Percentiles rank a stretch among this genome's conserved stretches.
phyloP scores from a whole-genome alignment of 2,888 invertebrate species.

The Acronicta leporina region DNA sequence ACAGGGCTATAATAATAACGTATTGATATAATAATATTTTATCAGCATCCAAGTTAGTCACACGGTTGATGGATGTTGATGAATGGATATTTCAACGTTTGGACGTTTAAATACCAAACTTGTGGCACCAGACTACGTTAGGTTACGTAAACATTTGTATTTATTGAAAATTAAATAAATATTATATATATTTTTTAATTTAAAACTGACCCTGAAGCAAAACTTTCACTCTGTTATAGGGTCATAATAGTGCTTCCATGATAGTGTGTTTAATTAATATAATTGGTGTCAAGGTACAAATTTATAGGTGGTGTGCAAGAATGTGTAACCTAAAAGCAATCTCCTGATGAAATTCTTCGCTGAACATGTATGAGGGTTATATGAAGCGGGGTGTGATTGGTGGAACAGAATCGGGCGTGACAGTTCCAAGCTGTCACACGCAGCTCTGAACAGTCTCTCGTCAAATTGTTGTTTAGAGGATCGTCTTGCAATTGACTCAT shows the following conservation, averaged over 20 bases:
- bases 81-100: not conserved
- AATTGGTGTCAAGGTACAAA: not conserved
- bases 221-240: no score
- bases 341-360: conserved; percentile 45
- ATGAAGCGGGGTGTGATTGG: conserved; percentile 61
- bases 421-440: conserved; percentile 68
- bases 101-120: no score
- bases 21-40: conserved; percentile 6
- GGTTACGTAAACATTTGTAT: no score
- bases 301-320: no score
- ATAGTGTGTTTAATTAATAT: no score
- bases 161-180: no score
- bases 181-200: no score
- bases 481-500: conserved; percentile 55
- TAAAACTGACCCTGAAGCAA: no score
- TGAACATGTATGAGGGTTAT: conserved; percentile 55
- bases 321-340: conserved; percentile 37
- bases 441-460: conserved; percentile 79
- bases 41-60: not conserved
- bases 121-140: no score
- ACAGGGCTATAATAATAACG: conserved; percentile 7
- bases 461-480: conserved; percentile 76
- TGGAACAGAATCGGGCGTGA: conserved; percentile 68
- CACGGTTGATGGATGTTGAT: no score
- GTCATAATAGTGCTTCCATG: no score